Evolutionary conservation across 2,113 vertebrate genomes (phyloP), one percentile per base, ranked within the genome.

Genomic region (Tursiops truncatus): DNA sequence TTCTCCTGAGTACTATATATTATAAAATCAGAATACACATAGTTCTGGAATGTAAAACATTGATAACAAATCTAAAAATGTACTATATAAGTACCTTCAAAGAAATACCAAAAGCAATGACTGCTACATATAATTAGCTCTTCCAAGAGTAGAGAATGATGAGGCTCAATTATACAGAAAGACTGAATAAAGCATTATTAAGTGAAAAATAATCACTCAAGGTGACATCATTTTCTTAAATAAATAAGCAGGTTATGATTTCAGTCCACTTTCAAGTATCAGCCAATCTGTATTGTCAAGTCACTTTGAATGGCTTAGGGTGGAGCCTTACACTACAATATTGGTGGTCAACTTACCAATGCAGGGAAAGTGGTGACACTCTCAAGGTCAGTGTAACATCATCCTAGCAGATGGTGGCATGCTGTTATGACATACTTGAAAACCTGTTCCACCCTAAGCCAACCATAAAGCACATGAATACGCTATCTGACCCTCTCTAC

Each of bases 1-100:
- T 74, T 95, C 68, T 91, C 47, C 38, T 36, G 33, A 71, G 25
- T 26, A 83, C 23, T 53, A 83, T 23, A 67, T 84, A 36, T 58
- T 68, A 80, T 63, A 95, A 90, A 96, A 56, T 81, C 53, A 95
- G 65, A 89, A 90, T 76, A 58, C 25, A 65, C 91, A 60, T 44
- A 14, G 6, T 71, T 86, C 28, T 68, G 18, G 33, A 83, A 96
- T 83, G 8, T 63, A 38, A 76, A 95, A 68, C 3, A 47, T 71
- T 82, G 26, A 65, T 53, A 83, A 79, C 8, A 65, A 87, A 84
- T 93, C 8, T 73, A 41, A 91, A 87, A 68, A 62, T 23, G 26
- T 73, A 5, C 11, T 89, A 68, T 65, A 87, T 23, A 79, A 3
- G 23, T 6, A 73, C 3, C 4, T 87, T 63, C 36, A 62, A 10